Base-by-base conservation (phyloP, 53 echinoderm and acorn worm genomes). In the Zoroaster sp. region DNA sequence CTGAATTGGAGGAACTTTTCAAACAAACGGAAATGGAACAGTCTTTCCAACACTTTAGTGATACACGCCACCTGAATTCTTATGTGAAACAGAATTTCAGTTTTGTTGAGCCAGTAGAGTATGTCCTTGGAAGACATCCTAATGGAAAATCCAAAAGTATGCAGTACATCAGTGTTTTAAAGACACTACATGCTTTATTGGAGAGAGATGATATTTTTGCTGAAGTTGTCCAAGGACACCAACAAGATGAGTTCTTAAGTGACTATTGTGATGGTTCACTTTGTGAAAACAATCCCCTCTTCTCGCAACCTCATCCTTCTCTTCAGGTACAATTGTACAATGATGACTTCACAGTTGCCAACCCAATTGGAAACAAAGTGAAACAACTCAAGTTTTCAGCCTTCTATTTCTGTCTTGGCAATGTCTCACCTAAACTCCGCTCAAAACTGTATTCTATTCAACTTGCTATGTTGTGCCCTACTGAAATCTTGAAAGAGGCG, bases 101-200 rank as follows among this genome's bases (percentile, higher is more conserved):
- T 21, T 66, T 75, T 34, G 83, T 90, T 39, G 78, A 77, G 38
- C 87, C 91, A 10, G 79, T 77, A 14, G 91, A 91, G 52, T 54
- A 75, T 59, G 72, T 77, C 14, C 45, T 91, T 4, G 91, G 91
- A 41, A 34, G 40, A 72, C 15, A 13, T 14, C 12, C 35, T 38
- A 39, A 72, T 72, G 77, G 87, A 25, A 40, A 46, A 72, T 12
- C 12, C 37, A 36, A 72, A 39, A n/a, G n/a, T n/a, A n/a, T n/a
- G n/a, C n/a, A n/a, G n/a, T n/a, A n/a, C n/a, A n/a, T n/a, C n/a
- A n/a, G n/a, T n/a, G n/a, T n/a, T n/a, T n/a, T n/a, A n/a, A n/a
- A n/a, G n/a, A n/a, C n/a, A n/a, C n/a, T n/a, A n/a, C n/a, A n/a
- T n/a, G n/a, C n/a, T n/a, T n/a, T n/a, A n/a, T n/a, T n/a, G n/a